Base-by-base conservation (phyloP, 2,888 invertebrate genomes). In the Campaea margaritaria region DNA sequence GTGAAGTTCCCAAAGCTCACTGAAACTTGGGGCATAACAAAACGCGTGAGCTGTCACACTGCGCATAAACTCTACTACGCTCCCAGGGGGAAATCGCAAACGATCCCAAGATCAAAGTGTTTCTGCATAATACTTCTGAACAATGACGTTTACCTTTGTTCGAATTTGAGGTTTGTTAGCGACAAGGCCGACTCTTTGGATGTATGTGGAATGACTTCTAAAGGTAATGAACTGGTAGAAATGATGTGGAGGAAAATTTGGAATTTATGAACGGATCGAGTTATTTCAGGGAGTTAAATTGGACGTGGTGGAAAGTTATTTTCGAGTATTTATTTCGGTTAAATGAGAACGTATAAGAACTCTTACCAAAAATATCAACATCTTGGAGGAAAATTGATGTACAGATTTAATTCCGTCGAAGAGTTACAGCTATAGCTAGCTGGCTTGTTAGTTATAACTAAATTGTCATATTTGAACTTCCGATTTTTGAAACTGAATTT, bases 91-190 rank as follows among this genome's bases (percentile, higher is more conserved):
- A 70, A 68, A 74, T 75, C 75, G 74, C 70, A 69, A 70, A 65
- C 74, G 77, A 74, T 79, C 75, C 67, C 55, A 60, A 72, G 80
- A 81, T 82, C 79, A 76, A 74, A 79, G 78, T 73, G 71, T 65
- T 76, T 65, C 63, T 44, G 64, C 67, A 69, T 65, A 62, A 72
- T 70, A 71, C 72, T 60, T 61, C 31, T 46, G 50, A 63, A 64
- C 64, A 69, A 65, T 65, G 69, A 63, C 63, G 45, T 60, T 51
- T 64, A 64, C 67, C 67, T 67, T 61, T 56, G 60, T 56, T 55
- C 41, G 38, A 48, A 52, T 54, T 55, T 42, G 38, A 44, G 55
- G 60, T 56, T 59, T 61, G 60, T 51, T 55, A 60, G 31, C 55
- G 60, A 55, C 47, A 51, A 60, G 43, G 51, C 45, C 38, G 31